phyloP scores from a whole-genome alignment of 2,888 invertebrate genomes.

The Cybosia mesomella region DNA sequence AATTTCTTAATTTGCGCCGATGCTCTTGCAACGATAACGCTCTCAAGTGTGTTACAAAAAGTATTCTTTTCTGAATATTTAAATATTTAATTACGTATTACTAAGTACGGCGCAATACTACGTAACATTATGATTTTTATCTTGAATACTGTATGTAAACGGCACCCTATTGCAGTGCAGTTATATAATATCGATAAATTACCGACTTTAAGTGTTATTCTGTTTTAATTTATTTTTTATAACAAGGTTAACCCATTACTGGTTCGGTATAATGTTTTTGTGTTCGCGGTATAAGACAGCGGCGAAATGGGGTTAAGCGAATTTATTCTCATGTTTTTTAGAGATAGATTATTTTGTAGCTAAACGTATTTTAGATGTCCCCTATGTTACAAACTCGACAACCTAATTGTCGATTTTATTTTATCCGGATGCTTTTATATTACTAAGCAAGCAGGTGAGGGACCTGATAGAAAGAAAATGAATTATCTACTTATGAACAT shows the following conservation, averaged over 20 bases:
- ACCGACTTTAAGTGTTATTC: constrained; percentile 31
- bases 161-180: constrained; percentile 46
- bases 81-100: constrained; percentile 33
- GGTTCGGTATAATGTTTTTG: constrained; percentile 42
- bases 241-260: constrained; percentile 53
- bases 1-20: constrained; percentile 12
- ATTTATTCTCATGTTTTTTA: constrained; percentile 5
- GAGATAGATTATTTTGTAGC: not conserved
- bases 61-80: constrained; percentile 27
- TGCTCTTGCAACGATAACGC: constrained; percentile 11
- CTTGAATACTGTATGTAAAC: constrained; percentile 31
- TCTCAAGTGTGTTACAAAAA: constrained; percentile 13
- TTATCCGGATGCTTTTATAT: not conserved
- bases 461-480: no score
- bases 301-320: constrained; percentile 23
- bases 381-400: not conserved
- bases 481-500: not conserved
- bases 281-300: constrained; percentile 33
- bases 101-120: constrained; percentile 31
- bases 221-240: constrained; percentile 48
- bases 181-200: constrained; percentile 60
- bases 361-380: not conserved
- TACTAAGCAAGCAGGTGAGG: no score
- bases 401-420: not conserved
- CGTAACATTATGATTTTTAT: constrained; percentile 37